Conservation (phyloP, 1,140 invertebrate species). For the Planococcus citri region DNA sequence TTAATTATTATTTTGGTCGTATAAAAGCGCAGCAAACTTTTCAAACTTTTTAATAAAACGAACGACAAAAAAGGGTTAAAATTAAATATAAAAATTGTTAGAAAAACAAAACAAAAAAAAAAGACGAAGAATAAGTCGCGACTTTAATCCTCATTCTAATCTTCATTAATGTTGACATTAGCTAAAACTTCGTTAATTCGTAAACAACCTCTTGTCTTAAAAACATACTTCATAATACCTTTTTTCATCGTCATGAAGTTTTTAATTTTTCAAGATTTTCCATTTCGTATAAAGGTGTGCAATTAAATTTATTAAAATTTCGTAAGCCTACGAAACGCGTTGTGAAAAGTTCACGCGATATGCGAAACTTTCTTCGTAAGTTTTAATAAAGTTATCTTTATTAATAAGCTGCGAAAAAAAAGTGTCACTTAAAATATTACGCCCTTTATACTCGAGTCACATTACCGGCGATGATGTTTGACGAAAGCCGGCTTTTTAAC, state of each 20-base stretch:
- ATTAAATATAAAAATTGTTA: slow-evolving; percentile 17
- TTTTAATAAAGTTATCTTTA: slow-evolving; percentile 3
- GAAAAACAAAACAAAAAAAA: no score
- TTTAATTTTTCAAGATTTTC: neutral
- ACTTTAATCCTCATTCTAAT: slow-evolving; percentile 17
- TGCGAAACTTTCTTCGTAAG: neutral
- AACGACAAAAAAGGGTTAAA: slow-evolving; percentile 15
- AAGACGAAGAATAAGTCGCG: slow-evolving; percentile 11
- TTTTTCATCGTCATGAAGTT: neutral
- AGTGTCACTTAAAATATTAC: no score
- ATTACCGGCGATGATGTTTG: no score
- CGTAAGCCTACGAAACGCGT: neutral
- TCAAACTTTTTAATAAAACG: slow-evolving; percentile 10
- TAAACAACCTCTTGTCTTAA: neutral
- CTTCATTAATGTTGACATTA: slow-evolving; percentile 18
- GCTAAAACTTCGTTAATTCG: slow-evolving; percentile 13
- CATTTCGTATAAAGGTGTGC: neutral
- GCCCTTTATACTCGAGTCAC: no score
- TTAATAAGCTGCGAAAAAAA: neutral
- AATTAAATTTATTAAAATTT: slow-evolving; percentile 9
- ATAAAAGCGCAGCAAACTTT: slow-evolving; percentile 9
- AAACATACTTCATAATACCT: neutral
- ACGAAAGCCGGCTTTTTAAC: neutral
- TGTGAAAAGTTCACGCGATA: neutral
- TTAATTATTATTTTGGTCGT: slow-evolving; percentile 19